phyloP scores from a whole-genome alignment of 2,113 vertebrate species.

The Hippolais icterina region DNA sequence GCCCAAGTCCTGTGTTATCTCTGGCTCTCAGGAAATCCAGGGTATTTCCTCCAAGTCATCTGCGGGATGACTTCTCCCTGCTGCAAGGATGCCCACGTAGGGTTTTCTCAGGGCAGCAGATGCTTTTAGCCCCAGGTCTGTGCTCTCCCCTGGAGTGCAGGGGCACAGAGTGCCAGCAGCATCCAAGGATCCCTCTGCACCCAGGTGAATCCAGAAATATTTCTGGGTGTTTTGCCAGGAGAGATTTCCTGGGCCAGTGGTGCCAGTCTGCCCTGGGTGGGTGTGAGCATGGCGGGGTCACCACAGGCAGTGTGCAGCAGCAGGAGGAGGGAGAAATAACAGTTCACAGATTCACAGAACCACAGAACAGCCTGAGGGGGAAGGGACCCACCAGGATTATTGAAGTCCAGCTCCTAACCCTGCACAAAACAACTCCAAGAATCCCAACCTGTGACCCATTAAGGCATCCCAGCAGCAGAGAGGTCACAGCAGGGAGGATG shows the following conservation, averaged over 20 bases:
- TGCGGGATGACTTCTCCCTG: not conserved
- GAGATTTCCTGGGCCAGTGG: not conserved
- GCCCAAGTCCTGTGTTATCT: not conserved
- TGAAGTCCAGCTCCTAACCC: not conserved
- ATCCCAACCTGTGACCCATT: not conserved
- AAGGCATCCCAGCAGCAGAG: not conserved
- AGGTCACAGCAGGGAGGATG: not conserved
- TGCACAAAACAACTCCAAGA: not conserved
- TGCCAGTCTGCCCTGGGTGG: not conserved
- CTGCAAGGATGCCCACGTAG: not conserved
- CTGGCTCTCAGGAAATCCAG: not conserved
- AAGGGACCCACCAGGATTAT: not conserved
- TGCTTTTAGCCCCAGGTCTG: accelerated
- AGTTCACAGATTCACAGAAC: not conserved
- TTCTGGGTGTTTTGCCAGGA: not conserved
- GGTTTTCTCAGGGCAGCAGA: not conserved
- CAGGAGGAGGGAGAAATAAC: not conserved
- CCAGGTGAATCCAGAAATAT: not conserved
- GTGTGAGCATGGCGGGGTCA: not conserved
- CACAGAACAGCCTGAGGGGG: not conserved
- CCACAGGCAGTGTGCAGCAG: not conserved
- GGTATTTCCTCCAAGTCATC: not conserved
- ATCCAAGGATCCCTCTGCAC: not conserved
- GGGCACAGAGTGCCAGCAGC: not conserved
- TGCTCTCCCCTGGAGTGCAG: not conserved